These are phyloP conservation scores for Lycaon pictus DNA, from an alignment of 2,113 vertebrate species.

Conservation along the genomic window DNA sequence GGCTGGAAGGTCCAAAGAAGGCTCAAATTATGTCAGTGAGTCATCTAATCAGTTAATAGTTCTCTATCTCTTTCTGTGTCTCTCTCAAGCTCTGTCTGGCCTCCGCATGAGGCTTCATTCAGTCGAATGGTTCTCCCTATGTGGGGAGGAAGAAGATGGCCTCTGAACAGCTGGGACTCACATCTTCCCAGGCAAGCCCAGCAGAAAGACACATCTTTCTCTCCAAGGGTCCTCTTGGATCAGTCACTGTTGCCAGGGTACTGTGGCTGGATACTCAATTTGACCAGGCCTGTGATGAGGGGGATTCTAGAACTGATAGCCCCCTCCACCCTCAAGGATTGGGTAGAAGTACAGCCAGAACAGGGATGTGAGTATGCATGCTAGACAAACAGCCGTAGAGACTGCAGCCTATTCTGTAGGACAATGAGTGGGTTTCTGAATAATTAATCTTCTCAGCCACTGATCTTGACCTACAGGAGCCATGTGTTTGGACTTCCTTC, in stretches of 20 bases:
- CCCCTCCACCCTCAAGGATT: not conserved
- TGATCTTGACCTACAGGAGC: not conserved
- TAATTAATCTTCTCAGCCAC: not conserved
- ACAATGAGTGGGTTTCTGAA: not conserved
- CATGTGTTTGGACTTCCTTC: not conserved
- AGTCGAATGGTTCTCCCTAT: not conserved
- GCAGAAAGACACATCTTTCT: not conserved
- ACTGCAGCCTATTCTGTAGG: not conserved
- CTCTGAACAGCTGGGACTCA: not conserved
- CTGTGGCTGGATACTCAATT: no score
- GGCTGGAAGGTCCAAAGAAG: not conserved
- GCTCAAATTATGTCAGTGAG: not conserved
- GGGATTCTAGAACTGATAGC: not conserved
- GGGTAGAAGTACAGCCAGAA: not conserved
- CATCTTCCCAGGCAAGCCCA: not conserved
- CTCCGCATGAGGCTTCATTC: not conserved
- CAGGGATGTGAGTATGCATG: no score
- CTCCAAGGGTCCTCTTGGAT: not conserved
- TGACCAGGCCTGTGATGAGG: not conserved
- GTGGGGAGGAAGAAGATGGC: not conserved
- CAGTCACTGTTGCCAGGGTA: not conserved
- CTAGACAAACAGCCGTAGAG: not conserved
- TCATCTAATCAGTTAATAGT: not conserved
- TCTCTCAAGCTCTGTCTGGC: not conserved
- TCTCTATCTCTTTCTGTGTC: not conserved